Percentiles rank a stretch among this genome's conserved stretches.
These are phyloP conservation scores for Fistularia commersonii DNA, from an alignment of 2,797 vertebrate genomes.

Conservation along the genomic window DNA sequence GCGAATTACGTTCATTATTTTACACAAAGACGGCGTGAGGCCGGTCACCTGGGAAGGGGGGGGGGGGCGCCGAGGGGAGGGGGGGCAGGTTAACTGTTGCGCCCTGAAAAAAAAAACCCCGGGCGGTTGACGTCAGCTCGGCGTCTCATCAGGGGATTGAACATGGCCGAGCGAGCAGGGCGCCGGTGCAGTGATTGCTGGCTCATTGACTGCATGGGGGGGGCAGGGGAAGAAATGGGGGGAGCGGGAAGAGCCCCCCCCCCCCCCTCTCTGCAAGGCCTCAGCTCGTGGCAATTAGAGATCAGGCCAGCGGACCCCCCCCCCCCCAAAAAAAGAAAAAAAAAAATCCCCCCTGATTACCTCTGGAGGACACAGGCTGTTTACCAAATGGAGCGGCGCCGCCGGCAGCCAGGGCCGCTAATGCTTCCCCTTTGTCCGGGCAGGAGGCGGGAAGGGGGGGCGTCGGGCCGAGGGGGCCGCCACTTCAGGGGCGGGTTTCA, in stretches of 20 bases:
- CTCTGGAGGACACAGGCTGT: slow-evolving; percentile 76
- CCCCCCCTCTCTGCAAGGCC: slow-evolving; percentile 69
- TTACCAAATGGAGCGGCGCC: slow-evolving; percentile 73
- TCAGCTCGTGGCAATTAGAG: slow-evolving; percentile 76
- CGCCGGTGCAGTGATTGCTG: slow-evolving; percentile 75
- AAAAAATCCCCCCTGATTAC: slow-evolving; percentile 78
- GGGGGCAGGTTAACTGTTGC: slow-evolving; percentile 68
- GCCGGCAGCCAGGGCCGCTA: slow-evolving; percentile 69
- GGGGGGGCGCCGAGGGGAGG: slow-evolving; percentile 52
- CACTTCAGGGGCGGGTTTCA: slow-evolving; percentile 45
- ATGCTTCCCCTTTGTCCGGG: slow-evolving; percentile 66
- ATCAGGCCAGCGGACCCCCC: slow-evolving; percentile 75
- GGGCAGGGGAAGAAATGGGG: slow-evolving; percentile 51
- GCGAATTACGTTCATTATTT: slow-evolving; percentile 69
- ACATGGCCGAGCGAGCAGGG: slow-evolving; percentile 70
- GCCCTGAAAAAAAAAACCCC: slow-evolving; percentile 54
- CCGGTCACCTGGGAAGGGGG: slow-evolving; percentile 62
- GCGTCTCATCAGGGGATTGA: slow-evolving; percentile 74
- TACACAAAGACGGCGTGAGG: slow-evolving; percentile 62
- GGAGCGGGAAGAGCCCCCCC: slow-evolving; percentile 65
- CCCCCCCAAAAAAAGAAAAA: too few relatives aligned
- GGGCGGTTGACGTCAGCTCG: slow-evolving; percentile 67
- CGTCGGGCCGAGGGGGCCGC: slow-evolving; percentile 56
- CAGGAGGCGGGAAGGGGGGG: slow-evolving; percentile 46
- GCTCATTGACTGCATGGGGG: slow-evolving; percentile 67